Evolutionary conservation across 2,113 vertebrate species (phyloP), one percentile per base, ranked within the genome.

Genomic region (Urocolius indicus): DNA sequence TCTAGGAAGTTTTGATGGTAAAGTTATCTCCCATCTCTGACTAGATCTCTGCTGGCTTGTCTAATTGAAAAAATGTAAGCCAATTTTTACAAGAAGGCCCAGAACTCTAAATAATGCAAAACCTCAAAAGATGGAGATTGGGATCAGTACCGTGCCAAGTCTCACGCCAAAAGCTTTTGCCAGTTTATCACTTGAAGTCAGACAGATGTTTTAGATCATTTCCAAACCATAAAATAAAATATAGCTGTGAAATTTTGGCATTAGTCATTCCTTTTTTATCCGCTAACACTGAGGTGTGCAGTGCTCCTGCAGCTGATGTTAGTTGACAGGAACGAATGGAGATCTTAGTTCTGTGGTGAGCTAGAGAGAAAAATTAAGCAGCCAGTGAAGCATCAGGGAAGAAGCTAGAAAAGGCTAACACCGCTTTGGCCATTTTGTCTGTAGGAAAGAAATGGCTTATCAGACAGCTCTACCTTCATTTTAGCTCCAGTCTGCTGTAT

Each of bases 1-100:
- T 90, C 83, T 78, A 89, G 79, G 80, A 86, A 81, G 52, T 95
- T 96, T 92, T 30, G 9, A 84, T 73, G 58, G 86, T 58, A 73
- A 94, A 92, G 86, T 91, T 96, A 89, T 89, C 83, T 94, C 36
- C 46, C 54, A 41, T 87, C 72, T 92, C 61, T 90, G 72, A 92
- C 57, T 95, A 84, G 45, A 90, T 86, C 52, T 88, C 54, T 2
- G 11, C 66, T 79, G 45, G 61, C 36, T 57, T 86, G 34, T 74
- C 79, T 84, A 81, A 96, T 11, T 82, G 76, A 92, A 92, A 92
- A 96, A 93, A 92, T 22, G 48, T 65, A 92, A 93, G 49, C 38
- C 10, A 54, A 95, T 65, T 84, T 96, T 91, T 92, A 87, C 49
- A 66, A 72, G 86, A 90, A 79, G 0, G 1, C 38, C 32, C 24